Evolutionary conservation across 2,797 vertebrate genomes (phyloP).

Genomic region (Oreonectes daqikongensis): DNA sequence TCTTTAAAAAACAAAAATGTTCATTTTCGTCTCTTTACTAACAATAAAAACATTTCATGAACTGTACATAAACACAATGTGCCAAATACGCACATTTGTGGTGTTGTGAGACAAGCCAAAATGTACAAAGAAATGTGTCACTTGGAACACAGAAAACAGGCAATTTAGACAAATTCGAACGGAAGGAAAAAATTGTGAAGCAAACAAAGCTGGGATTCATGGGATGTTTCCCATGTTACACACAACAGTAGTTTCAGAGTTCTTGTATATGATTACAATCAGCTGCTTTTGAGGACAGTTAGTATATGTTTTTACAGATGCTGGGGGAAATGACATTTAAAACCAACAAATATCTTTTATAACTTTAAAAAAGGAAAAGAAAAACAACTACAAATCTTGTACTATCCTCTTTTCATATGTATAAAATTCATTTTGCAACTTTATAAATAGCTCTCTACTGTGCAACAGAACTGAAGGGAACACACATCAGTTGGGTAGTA

Average conservation of each 20-base stretch:
- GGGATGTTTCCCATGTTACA: conserved; percentile 42
- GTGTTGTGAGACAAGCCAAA: conserved; percentile 76
- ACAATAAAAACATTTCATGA: conserved; percentile 81
- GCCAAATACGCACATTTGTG: conserved; percentile 75
- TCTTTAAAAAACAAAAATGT: conserved; percentile 50
- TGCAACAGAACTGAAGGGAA: conserved; percentile 60
- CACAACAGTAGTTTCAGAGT: conserved; percentile 54
- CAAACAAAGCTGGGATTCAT: conserved; percentile 54
- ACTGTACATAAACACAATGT: conserved; percentile 82
- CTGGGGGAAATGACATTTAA: conserved; percentile 28
- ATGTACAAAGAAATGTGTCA: conserved; percentile 74
- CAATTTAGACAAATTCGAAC: conserved; percentile 60
- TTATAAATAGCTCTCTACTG: conserved; percentile 65
- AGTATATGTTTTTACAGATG: not conserved
- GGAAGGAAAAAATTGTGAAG: conserved; percentile 65
- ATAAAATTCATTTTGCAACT: conserved; percentile 56
- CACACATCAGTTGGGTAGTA: conserved; percentile 37
- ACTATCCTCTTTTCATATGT: conserved; percentile 47
- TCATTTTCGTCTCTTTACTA: conserved; percentile 63
- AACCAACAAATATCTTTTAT: conserved; percentile 51
- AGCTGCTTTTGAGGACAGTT: conserved; percentile 43
- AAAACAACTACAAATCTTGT: conserved; percentile 50
- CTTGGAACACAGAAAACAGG: conserved; percentile 64
- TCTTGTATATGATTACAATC: conserved; percentile 43
- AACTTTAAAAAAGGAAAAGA: conserved; percentile 53